Percentiles rank a stretch among this genome's conserved stretches.
phyloP scores from a whole-genome alignment of 2,113 vertebrate species.

The Salminus brasiliensis region DNA sequence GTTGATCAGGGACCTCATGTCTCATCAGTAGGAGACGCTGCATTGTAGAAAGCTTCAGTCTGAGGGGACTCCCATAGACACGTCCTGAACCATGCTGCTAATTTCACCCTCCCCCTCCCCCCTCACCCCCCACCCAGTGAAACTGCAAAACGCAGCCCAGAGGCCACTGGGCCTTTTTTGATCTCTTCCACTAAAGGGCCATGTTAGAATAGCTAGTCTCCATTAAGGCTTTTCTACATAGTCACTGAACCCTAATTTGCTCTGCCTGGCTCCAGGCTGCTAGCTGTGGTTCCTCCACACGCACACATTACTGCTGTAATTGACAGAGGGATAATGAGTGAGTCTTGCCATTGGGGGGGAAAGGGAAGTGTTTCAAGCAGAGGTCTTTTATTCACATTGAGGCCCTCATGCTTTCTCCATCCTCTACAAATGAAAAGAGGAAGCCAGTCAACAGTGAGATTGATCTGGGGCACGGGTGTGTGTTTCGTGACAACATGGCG shows the following conservation, averaged over 20 bases:
- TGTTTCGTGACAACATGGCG: neutral
- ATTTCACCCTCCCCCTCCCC: conserved; percentile 36
- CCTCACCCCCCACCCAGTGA: neutral
- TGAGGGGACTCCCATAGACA: conserved; percentile 32
- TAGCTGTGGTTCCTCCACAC: conserved; percentile 12
- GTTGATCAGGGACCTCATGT: conserved; percentile 17
- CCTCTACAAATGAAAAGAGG: neutral
- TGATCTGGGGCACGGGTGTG: neutral
- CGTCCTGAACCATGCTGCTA: conserved; percentile 35
- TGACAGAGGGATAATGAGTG: conserved; percentile 43
- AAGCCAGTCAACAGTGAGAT: neutral
- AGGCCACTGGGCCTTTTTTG: conserved; percentile 22
- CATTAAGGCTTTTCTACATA: conserved; percentile 47
- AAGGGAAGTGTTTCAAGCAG: conserved; percentile 10
- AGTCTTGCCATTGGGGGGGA: conserved; percentile 18
- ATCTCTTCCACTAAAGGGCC: conserved; percentile 31
- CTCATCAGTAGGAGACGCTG: conserved; percentile 14
- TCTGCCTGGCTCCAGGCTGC: conserved; percentile 30
- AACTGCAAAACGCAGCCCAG: conserved; percentile 35
- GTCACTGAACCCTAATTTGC: conserved; percentile 37
- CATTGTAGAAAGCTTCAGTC: conserved; percentile 32
- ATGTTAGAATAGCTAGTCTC: conserved; percentile 45
- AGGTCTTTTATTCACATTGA: conserved; percentile 29
- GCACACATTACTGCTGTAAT: conserved; percentile 30
- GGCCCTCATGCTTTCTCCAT: conserved; percentile 3